A percentile compares a stretch with the other conserved stretches of the same genome.
Conservation (phyloP, 1,140 invertebrate species). For the Cyphomyrmex costatus region DNA sequence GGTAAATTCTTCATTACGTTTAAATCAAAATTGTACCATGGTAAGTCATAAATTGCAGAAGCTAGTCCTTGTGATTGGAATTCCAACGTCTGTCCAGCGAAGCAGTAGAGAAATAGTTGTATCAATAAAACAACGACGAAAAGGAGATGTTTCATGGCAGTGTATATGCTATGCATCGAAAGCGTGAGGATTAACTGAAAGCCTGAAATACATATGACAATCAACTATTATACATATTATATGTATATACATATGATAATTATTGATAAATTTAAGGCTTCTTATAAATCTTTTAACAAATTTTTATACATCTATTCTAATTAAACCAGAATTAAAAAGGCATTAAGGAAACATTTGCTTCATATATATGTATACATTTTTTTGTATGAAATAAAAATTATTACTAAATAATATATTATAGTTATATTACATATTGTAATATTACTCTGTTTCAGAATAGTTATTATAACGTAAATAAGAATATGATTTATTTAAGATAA, state of each 20-base stretch:
- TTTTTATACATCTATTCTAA: neutral
- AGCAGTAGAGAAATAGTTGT: slow-evolving; percentile 49
- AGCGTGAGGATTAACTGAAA: slow-evolving; percentile 57
- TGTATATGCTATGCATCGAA: neutral
- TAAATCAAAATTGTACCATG: slow-evolving; percentile 44
- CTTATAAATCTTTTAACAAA: neutral
- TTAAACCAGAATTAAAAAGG: neutral
- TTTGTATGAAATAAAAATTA: neutral
- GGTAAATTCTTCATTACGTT: slow-evolving; percentile 31
- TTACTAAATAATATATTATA: neutral
- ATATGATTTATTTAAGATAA: neutral
- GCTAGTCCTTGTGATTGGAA: slow-evolving; percentile 38
- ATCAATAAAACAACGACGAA: slow-evolving; percentile 20
- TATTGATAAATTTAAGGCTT: neutral
- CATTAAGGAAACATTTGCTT: neutral
- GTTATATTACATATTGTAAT: no score
- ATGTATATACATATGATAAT: neutral
- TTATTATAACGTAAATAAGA: neutral
- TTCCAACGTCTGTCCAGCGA: slow-evolving; percentile 50
- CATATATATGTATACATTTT: no score
- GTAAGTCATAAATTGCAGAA: slow-evolving; percentile 32
- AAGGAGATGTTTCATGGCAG: slow-evolving; percentile 13
- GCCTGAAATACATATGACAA: slow-evolving; percentile 43
- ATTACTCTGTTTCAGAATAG: neutral
- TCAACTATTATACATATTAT: neutral